Evolutionary conservation across 2,797 vertebrate species (phyloP).

Genomic region (Bufotes viridis): DNA sequence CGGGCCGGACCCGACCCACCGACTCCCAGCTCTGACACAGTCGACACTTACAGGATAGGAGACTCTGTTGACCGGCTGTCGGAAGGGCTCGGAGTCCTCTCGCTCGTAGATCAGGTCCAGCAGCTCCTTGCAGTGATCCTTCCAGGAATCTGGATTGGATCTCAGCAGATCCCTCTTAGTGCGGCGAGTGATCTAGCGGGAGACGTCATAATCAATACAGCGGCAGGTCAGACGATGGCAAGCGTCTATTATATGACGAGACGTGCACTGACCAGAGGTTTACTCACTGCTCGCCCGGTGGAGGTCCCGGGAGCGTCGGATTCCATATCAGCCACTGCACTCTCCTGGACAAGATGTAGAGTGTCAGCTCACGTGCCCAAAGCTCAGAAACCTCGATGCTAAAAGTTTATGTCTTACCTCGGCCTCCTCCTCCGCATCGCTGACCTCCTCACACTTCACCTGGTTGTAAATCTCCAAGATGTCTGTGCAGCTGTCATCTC

Average conservation of each 20-base stretch:
- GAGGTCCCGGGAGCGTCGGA: conserved; percentile 96
- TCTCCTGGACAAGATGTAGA: conserved; percentile 70
- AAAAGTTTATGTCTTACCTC: conserved; percentile 73
- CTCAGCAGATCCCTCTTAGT: conserved; percentile 80
- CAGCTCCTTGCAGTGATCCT: conserved; percentile 85
- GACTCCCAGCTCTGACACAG: too few relatives aligned
- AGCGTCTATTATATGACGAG: background rate
- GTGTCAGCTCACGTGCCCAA: background rate
- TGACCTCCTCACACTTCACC: conserved; percentile 85
- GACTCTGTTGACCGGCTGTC: conserved; percentile 89
- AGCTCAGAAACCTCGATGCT: background rate
- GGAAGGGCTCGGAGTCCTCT: conserved; percentile 91
- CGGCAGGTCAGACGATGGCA: background rate
- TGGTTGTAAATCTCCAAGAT: conserved; percentile 90
- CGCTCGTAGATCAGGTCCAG: conserved; percentile 86
- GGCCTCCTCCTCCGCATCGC: conserved; percentile 85
- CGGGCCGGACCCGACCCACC: too few relatives aligned
- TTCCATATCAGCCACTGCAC: conserved; percentile 86
- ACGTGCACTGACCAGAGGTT: conserved; percentile 7
- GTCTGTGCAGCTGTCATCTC: conserved; percentile 93
- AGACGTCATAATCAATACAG: background rate
- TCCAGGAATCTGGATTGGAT: conserved; percentile 84
- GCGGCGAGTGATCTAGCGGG: conserved; percentile 70
- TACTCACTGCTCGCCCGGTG: conserved; percentile 84
- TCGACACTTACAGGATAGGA: conserved; percentile 83